Base-by-base conservation (phyloP, 2,888 invertebrate genomes). In the Agrotis segetum region DNA sequence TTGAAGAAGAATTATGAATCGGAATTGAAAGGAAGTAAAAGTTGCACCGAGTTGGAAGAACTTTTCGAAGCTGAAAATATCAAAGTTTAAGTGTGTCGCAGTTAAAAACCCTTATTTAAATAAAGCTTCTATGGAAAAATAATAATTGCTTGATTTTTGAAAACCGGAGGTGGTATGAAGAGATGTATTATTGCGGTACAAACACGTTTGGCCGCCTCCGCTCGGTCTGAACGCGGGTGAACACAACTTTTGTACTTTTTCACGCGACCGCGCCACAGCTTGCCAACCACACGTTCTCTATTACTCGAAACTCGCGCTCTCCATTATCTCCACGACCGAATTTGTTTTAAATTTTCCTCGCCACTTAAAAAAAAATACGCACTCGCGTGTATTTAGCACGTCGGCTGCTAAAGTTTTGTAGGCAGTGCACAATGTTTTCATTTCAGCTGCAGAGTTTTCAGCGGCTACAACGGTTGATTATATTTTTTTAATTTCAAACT, bases 161-260 rank as follows among this genome's bases (percentile, higher is more conserved):
- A 34, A 74, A 67, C 40, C 49, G 50, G n/a, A 44, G 46, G 49
- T 17, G 34, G 17, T 29, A 68, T 44, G 34, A 61, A 72, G 71
- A 70, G 56, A 75, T 67, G 56, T 67, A 73, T 71, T 73, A 82
- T 86, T 77, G 74, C 77, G 76, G 79, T 79, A 79, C 84, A 83
- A 84, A 87, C 82, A 79, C 85, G 84, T 84, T 86, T 86, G 85
- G 88, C 85, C 81, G 82, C 79, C 82, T 83, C 82, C 85, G 49
- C 49, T 19, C 49, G 85, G 88, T 91, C 89, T 92, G 90, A 90
- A 83, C 85, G 85, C 82, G 76, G 84, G 79, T 84, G 85, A 86
- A 87, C 87, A 89, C 89, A 96, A 96, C 95, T 96, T 95, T 94
- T 90, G 90, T 90, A 94, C 93, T 95, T 95, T 94, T 95, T 96